phyloP scores from a whole-genome alignment of 2,113 vertebrate species.

The Pteruthius melanotis region DNA sequence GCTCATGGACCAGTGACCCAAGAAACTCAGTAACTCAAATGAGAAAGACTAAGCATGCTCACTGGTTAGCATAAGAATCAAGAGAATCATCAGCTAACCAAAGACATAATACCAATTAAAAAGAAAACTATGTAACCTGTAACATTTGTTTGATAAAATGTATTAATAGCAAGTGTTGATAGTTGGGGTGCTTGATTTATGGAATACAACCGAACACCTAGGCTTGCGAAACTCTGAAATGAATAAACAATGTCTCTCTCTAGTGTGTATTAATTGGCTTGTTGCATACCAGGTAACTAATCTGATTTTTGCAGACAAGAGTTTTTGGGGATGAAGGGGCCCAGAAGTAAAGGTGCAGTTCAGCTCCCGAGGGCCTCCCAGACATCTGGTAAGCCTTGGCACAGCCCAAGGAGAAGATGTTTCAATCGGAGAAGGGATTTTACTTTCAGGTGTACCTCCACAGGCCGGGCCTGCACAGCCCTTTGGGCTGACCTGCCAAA shows the following conservation, averaged over 20 bases:
- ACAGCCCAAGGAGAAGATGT: background rate
- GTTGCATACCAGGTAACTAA: background rate
- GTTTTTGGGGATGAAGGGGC: background rate
- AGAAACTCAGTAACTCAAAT: background rate
- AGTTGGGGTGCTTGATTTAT: background rate
- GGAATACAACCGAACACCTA: background rate
- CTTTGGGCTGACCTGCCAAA: background rate
- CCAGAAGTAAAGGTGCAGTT: accelerated
- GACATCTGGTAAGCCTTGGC: accelerated
- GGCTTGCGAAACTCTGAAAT: background rate
- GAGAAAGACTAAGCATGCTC: background rate
- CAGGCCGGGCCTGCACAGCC: accelerated
- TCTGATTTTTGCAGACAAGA: accelerated
- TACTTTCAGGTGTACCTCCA: background rate
- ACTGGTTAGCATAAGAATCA: background rate
- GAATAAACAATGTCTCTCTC: background rate
- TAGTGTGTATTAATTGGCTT: background rate
- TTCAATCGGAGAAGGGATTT: background rate
- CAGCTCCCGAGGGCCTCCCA: accelerated
- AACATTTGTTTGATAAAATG: background rate
- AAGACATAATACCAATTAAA: background rate
- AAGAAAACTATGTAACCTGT: background rate
- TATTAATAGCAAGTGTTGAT: background rate
- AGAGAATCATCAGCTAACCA: background rate
- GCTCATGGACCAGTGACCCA: background rate